Base-by-base conservation (phyloP, 2,888 invertebrate genomes). In the Dolomedes plantarius region DNA sequence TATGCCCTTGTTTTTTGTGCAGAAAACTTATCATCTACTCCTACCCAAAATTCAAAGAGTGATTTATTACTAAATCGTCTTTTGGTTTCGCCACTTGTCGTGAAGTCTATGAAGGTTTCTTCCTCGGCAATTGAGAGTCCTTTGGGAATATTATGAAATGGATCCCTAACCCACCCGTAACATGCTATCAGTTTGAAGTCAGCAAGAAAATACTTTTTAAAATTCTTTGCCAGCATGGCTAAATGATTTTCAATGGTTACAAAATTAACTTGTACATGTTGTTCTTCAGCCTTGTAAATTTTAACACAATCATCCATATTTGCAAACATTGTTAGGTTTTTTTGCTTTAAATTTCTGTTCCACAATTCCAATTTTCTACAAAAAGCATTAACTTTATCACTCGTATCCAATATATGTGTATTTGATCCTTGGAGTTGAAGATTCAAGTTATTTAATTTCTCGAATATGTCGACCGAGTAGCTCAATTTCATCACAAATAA, bases 381-480 rank as follows among this genome's bases (percentile, higher is more conserved):
- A 78, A 78, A 78, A 62, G 77, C 36, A 78, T 78, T 69, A 78
- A 78, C 77, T 69, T 65, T 69, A 65, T 77, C 68, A 73, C 31
- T 73, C 73, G 62, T 62, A 62, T 62, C 73, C 73, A 73, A 56
- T 9, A 73, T 73, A 73, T 73, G 56, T 56, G 56, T 62, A 73
- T 76, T 76, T 76, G 67, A 71, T 76, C 76, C 67, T 76, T 67
- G 67, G 19, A 67, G 65, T 67, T 76, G 67, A 76, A 76, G 46
- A 76, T 76, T 67, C 76, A 76, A 74, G 27, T 74, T 74, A 74
- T 74, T 74, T 74, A 74, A 62, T 74, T 74, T 78, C 78, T 69
- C 62, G 69, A 78, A 78, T 78, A 78, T 78, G 78, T 78, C 69
- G 69, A 78, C 69, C 78, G 78, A 39, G 69, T 78, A 78, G 62